Evolutionary conservation across 1,140 invertebrate species (phyloP).

Genomic region (Akabosia matsudoensis): DNA sequence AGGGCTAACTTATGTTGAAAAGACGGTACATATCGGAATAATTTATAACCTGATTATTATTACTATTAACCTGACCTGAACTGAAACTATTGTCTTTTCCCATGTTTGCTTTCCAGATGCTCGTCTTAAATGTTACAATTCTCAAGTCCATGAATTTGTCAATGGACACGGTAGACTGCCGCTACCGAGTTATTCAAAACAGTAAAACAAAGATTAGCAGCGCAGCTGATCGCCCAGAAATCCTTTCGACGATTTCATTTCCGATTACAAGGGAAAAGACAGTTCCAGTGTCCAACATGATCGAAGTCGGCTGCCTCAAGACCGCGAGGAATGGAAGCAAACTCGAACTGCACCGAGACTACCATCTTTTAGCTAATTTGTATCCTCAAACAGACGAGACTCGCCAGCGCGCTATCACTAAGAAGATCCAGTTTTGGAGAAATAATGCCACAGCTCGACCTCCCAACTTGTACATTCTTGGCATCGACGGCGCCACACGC

Average conservation of each 20-base stretch:
- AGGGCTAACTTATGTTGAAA: background rate
- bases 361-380: background rate
- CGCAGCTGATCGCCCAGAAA: background rate
- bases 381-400: background rate
- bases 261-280: background rate
- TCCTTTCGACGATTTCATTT: background rate
- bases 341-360: background rate
- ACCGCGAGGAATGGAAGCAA: background rate
- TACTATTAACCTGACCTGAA: background rate
- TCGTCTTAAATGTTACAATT: background rate
- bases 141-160: background rate
- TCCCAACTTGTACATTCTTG: constrained; percentile 30
- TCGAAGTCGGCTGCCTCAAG: background rate
- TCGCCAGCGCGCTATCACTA: background rate
- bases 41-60: background rate
- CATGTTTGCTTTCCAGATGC: background rate
- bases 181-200: background rate
- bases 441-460: background rate
- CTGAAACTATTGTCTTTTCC: background rate
- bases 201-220: background rate
- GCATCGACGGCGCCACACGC: constrained; percentile 42
- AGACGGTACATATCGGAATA: background rate
- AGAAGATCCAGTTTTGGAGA: background rate
- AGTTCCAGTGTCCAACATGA: background rate
- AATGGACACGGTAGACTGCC: background rate